Percentiles rank a stretch among this genome's conserved stretches.
phyloP scores from a whole-genome alignment of 2,113 vertebrate genomes.

The Ctenomys sociabilis region DNA sequence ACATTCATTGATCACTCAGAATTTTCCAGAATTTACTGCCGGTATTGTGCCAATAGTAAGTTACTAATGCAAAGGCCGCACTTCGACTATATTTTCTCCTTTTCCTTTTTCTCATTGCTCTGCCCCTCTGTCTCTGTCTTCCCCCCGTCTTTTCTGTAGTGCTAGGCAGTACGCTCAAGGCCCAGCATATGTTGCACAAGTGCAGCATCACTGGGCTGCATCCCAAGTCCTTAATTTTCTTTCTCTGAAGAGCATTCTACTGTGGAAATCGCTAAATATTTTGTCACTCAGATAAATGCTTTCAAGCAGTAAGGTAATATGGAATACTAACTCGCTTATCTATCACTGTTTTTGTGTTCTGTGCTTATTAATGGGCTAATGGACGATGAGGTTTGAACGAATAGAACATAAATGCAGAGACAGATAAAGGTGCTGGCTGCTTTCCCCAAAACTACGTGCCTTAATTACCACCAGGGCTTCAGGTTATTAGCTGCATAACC shows the following conservation, averaged over 20 bases:
- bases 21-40: neutral
- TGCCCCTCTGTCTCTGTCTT: neutral
- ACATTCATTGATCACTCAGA: neutral
- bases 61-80: neutral
- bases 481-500: slow-evolving; percentile 79
- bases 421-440: neutral
- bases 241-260: neutral
- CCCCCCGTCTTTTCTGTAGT: neutral
- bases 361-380: slow-evolving; percentile 81
- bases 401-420: slow-evolving; percentile 66
- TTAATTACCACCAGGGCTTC: slow-evolving; percentile 79
- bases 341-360: neutral
- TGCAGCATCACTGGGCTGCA: neutral
- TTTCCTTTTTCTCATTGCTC: neutral
- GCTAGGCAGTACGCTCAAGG: neutral
- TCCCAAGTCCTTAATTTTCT: neutral
- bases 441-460: slow-evolving; percentile 42
- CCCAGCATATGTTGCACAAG: neutral
- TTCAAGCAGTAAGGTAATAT: neutral
- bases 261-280: neutral
- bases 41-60: neutral
- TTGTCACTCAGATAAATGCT: neutral
- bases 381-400: slow-evolving; percentile 78
- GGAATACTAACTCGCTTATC: neutral
- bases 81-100: neutral